Base-by-base conservation (phyloP, 2,797 vertebrate species). In the Sebastiscus albofasciatus region DNA sequence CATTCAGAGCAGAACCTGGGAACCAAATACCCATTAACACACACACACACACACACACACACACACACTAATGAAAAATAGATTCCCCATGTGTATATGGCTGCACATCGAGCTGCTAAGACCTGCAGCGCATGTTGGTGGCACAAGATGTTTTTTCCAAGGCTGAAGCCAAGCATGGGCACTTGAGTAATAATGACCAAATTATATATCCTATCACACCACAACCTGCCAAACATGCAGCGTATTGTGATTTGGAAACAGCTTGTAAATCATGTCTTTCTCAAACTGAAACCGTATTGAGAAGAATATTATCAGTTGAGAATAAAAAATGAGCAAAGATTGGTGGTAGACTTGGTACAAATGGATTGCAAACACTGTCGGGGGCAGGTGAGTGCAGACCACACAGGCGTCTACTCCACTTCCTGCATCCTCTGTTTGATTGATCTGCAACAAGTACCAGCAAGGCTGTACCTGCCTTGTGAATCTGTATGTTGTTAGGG, bases 1-100 rank as follows among this genome's bases (percentile, higher is more conserved):
- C 97, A 75, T 95, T 97, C 84, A 99, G 91, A 67, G 85, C 93
- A 33, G 83, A 76, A 84, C 97, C 98, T 99, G 79, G 12, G 14
- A 29, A 60, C 98, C 98, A 55, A 74, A 73, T 4, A 29, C 8
- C 2, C 34, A 55, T 81, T 26, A 76, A 64, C 14, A 71, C 64
- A 77, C 64, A 75, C 46, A 7, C 29, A 26, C 26, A 26, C 26
- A 26, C 54, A 26, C 58, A 61, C 18, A 16, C 20, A 26, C 58
- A 61, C 18, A 16, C 20, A 31, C 59, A 11, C 29, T 2, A 2
- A 12, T 52, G 2, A 4, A 34, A 52, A 62, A 39, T 9, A 2
- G 1, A 11, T 42, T 36, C 8, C 5, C 10, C 14, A 54, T 3
- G 1, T 75, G 49, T n/a, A 39, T 20, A 46, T 36, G 39, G 56